Base-by-base conservation (phyloP, 1,140 invertebrate species). In the Nasonia longicornis region DNA sequence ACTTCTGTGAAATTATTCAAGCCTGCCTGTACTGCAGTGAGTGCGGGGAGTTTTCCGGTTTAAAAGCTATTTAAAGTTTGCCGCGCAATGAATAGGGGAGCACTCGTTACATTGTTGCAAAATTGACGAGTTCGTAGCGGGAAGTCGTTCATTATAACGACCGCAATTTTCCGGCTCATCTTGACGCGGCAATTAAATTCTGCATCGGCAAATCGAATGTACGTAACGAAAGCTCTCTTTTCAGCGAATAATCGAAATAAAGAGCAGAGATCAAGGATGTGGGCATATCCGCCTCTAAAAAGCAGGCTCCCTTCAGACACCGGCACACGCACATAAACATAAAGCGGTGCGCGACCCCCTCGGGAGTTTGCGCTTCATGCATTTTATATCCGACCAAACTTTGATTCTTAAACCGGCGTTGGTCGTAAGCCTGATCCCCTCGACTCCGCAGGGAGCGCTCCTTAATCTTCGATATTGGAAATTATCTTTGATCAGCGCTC, bases 301-400 rank as follows among this genome's bases (percentile, higher is more conserved):
- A 42, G 10, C 8, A 10, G 7, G 8, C 38, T 1, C 38, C 7
- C 38, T 42, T 42, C 38, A 48, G 42, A 35, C 38, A 45, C n/a
- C 4, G 6, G 11, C 76, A 64, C 29, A 77, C 81, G 38, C 10
- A 42, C 10, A 42, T 10, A 10, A 8, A 42, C 10, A 42, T 42
- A 42, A 42, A 42, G 38, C 10, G 38, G 38, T 42, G 38, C 7
- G 38, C 38, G 38, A 10, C 7, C 38, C 38, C 38, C 86, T 35
- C 52, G 35, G 86, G 87, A 88, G 84, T 85, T 79, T 20, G 79
- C 84, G 84, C 83, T 88, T 88, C 87, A 88, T 89, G 87, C 88
- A 89, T 89, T 89, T 89, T 88, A 88, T 88, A 89, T 89, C 88
- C 84, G 80, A 80, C 66, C 83, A 70, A 85, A 85, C 86, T 89